Percentiles rank a stretch among this genome's conserved stretches.
phyloP scores from a whole-genome alignment of 2,888 invertebrate genomes.

The Pandemis cinnamomeana region DNA sequence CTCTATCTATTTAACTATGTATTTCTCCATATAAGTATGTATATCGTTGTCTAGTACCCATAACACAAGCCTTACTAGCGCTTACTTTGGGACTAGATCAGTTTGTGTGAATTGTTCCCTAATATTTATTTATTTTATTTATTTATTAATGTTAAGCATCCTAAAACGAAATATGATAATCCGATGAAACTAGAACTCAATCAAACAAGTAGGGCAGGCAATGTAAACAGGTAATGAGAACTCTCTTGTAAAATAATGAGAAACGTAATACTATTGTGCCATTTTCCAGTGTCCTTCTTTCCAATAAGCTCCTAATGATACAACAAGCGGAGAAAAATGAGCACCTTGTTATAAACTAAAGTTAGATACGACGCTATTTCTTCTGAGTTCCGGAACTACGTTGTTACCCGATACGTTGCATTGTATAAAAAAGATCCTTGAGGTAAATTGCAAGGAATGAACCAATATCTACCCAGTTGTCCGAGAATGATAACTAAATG shows the following conservation, averaged over 20 bases:
- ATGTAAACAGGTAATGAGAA: neutral
- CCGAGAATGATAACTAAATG: no score
- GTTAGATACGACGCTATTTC: constrained; percentile 24
- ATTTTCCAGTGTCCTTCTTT: neutral
- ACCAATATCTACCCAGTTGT: no score
- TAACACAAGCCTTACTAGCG: no score
- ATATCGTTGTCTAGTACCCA: no score
- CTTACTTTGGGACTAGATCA: no score
- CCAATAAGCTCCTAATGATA: constrained; percentile 19
- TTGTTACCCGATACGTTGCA: neutral
- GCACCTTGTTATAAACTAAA: constrained; percentile 24
- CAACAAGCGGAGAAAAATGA: constrained; percentile 32
- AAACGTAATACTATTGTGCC: neutral
- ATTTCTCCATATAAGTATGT: no score
- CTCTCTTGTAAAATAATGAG: neutral
- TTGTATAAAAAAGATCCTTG: neutral
- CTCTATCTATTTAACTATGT: no score
- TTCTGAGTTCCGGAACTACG: neutral
- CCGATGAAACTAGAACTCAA: neutral
- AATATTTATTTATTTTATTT: no score
- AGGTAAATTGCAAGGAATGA: no score
- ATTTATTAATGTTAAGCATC: neutral
- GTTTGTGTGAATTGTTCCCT: no score
- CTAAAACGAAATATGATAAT: neutral
- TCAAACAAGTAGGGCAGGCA: neutral